These are phyloP conservation scores for Lacanobia oleracea DNA, from an alignment of 2,888 invertebrate species.

Conservation along the genomic window DNA sequence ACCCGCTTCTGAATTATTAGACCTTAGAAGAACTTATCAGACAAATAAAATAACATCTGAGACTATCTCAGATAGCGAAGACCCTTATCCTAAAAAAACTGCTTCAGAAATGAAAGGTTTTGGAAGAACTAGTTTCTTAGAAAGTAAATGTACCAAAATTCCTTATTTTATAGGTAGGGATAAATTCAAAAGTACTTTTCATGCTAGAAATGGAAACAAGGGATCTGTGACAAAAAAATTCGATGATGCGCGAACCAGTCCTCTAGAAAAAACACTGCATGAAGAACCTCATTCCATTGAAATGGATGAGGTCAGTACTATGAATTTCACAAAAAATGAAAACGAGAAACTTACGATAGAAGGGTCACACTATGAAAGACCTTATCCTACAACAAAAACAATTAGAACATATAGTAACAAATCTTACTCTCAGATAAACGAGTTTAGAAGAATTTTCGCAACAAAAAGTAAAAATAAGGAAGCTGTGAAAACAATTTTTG, in stretches of 20 bases:
- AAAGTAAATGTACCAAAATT: not conserved
- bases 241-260: not conserved
- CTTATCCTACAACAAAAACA: not conserved
- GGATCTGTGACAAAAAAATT: not conserved
- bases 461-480: not conserved
- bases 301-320: not conserved
- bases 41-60: not conserved
- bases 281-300: not conserved
- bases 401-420: not conserved
- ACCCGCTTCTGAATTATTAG: not conserved
- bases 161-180: not conserved
- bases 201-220: not conserved
- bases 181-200: not conserved
- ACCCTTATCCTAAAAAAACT: not conserved
- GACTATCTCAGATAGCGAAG: not conserved
- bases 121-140: not conserved
- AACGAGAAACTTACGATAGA: not conserved
- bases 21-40: not conserved
- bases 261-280: not conserved
- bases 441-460: not conserved
- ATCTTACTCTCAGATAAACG: slow-evolving; percentile 8
- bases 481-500: not conserved
- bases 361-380: not conserved
- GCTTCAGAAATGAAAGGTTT: not conserved
- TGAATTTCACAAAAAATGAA: not conserved